Base-by-base conservation (phyloP, 2,888 invertebrate species). In the Aromia moschata region DNA sequence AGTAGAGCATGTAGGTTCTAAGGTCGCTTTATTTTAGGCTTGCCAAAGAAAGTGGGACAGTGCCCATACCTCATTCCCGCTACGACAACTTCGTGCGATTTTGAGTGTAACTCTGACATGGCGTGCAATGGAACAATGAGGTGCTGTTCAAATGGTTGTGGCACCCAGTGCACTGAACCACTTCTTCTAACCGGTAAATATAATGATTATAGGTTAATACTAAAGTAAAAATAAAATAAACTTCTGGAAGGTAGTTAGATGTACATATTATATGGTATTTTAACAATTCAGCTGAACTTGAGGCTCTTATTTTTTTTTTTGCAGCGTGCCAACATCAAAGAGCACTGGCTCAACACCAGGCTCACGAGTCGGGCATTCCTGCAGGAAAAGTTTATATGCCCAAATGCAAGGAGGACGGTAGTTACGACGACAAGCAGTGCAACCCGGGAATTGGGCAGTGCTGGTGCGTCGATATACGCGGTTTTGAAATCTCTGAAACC, bases 61-160 rank as follows among this genome's bases (percentile, higher is more conserved):
- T 94, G 94, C 73, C 94, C 93, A 0, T 94, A 90, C 77, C 81
- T 93, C 60, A 88, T 93, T 20, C 93, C 93, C 0, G 82, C 84
- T 7, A 81, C 82, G 36, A 82, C 85, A 0, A 87, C 87, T 2
- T 83, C 85, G 45, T 93, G 93, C 73, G 91, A 92, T 70, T 87
- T 90, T 74, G 87, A 90, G 72, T 94, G 94, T 68, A 87, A 87
- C 52, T 87, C 87, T 0, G 93, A 94, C 79, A 84, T 87, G 11
- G 89, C 92, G 66, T 94, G 94, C 72, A 86, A 86, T 1, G 85
- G 86, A 0, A 83, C 83, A 0, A 84, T 86, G 57, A 89, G 92
- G 59, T 94, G 94, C 79, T 94, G 94, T 74, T 91, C 92, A 0
- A 94, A 93, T 38, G 94, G 94, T 16, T 94, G 94, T 74, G 93